Conservation (phyloP, 2,113 vertebrate genomes). For the Carassius auratus region DNA sequence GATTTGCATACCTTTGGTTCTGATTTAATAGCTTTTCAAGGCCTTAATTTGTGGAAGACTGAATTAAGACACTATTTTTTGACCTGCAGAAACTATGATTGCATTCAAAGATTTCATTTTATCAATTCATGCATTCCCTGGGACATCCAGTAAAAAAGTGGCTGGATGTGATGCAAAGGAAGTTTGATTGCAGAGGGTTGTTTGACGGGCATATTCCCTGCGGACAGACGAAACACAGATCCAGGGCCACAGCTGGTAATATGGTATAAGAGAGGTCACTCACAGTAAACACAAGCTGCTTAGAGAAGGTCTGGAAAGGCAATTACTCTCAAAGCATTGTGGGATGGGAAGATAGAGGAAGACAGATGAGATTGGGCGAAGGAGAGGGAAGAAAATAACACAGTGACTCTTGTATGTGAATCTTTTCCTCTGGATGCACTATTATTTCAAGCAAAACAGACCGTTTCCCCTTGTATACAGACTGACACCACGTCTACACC, state of each 20-base stretch:
- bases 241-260: conserved; percentile 77
- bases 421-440: conserved; percentile 72
- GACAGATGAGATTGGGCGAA: conserved; percentile 52
- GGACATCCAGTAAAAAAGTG: background rate
- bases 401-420: conserved; percentile 65
- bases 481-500: background rate
- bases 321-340: conserved; percentile 71
- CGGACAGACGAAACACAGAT: conserved; percentile 73
- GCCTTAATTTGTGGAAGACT: too few relatives aligned
- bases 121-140: too few relatives aligned
- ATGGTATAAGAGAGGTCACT: conserved; percentile 74
- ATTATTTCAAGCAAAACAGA: conserved; percentile 65
- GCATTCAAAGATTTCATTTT: too few relatives aligned
- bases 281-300: conserved; percentile 77
- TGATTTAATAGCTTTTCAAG: too few relatives aligned
- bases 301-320: conserved; percentile 75
- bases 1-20: too few relatives aligned
- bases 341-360: conserved; percentile 63
- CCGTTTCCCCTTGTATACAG: conserved; percentile 56
- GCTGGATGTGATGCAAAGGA: background rate
- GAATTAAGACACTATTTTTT: too few relatives aligned
- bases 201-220: conserved; percentile 58
- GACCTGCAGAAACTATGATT: too few relatives aligned
- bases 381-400: conserved; percentile 37
- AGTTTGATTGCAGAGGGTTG: background rate